phyloP scores from a whole-genome alignment of 2,888 invertebrate species.

The Girardia tigrina region DNA sequence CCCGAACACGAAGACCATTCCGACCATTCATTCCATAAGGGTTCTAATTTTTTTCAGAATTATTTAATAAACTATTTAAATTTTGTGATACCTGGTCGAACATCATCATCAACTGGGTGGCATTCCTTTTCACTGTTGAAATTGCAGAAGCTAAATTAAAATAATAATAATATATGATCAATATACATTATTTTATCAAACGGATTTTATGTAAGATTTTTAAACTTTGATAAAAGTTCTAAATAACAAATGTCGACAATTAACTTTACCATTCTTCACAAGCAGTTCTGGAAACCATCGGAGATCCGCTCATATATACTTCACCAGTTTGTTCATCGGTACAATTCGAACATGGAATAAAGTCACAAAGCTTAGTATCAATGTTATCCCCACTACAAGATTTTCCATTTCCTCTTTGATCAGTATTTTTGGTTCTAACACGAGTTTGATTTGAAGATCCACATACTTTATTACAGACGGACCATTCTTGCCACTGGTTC shows the following conservation, averaged over 20 bases:
- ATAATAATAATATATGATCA: too few relatives aligned
- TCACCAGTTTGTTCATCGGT: background rate
- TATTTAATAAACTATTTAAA: too few relatives aligned
- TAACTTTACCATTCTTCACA: background rate
- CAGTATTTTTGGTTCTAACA: background rate
- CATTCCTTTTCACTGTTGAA: background rate
- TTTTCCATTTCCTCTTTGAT: background rate
- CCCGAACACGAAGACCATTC: slow-evolving; percentile 24
- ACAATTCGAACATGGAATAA: background rate
- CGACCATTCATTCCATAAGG: slow-evolving; percentile 26
- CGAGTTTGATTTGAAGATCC: background rate
- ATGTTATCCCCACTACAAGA: background rate
- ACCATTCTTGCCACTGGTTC: background rate
- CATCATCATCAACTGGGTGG: background rate
- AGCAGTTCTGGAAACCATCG: background rate
- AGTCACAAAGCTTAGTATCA: background rate
- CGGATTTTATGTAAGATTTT: too few relatives aligned
- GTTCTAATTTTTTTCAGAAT: background rate
- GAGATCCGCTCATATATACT: slow-evolving; percentile 1
- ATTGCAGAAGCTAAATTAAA: slow-evolving; percentile 8
- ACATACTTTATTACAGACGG: background rate
- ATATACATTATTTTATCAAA: too few relatives aligned
- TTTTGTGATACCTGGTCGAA: too few relatives aligned
- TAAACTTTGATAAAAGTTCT: too few relatives aligned
- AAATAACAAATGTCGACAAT: too few relatives aligned